phyloP scores from a whole-genome alignment of 1,140 invertebrate species.

The Cyphomyrmex costatus region DNA sequence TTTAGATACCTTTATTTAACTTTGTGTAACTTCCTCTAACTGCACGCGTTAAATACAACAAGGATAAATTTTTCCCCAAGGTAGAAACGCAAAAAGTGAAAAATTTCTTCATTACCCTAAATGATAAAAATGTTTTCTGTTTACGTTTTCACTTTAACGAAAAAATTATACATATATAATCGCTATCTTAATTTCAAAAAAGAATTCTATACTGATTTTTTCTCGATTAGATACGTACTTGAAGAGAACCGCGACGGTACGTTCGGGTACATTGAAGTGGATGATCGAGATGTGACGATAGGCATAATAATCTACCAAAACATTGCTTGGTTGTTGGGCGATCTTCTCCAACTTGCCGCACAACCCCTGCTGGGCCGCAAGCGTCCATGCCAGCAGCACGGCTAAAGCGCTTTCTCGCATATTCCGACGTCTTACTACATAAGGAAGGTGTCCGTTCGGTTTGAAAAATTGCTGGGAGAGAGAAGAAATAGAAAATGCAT shows the following conservation, averaged over 20 bases:
- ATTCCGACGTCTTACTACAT: conserved; percentile 78
- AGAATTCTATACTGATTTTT: background rate
- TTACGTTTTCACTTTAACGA: too few relatives aligned
- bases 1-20: too few relatives aligned
- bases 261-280: conserved; percentile 84
- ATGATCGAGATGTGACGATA: conserved; percentile 85
- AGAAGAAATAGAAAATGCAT: background rate
- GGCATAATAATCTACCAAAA: conserved; percentile 82
- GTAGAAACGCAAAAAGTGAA: too few relatives aligned
- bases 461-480: background rate
- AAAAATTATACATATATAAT: too few relatives aligned
- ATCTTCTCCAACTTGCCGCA: conserved; percentile 78
- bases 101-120: too few relatives aligned
- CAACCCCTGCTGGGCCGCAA: conserved; percentile 73
- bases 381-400: conserved; percentile 75
- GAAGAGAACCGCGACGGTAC: conserved; percentile 80
- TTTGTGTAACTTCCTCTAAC: background rate
- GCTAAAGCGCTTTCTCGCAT: conserved; percentile 78
- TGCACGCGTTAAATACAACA: background rate
- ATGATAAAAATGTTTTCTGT: too few relatives aligned
- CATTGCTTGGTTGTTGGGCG: conserved; percentile 79
- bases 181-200: background rate
- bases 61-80: too few relatives aligned
- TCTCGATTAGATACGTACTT: conserved; percentile 78
- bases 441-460: conserved; percentile 63